phyloP scores from a whole-genome alignment of 2,888 invertebrate species.

The Hirtodrosophila confusa region DNA sequence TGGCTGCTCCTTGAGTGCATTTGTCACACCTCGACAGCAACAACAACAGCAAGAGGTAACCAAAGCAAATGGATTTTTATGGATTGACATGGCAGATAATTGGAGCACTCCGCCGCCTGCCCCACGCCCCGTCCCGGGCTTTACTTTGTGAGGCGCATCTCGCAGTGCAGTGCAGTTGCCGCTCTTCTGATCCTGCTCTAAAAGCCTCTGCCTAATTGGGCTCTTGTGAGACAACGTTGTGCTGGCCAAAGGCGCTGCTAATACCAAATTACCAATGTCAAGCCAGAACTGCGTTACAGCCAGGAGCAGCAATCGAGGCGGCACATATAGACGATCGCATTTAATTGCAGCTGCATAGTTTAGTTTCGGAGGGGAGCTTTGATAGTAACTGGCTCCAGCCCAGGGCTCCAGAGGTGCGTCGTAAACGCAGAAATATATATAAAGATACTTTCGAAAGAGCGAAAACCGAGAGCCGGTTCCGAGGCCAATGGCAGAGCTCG shows the following conservation, averaged over 20 bases:
- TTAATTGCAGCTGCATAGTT: slow-evolving; percentile 54
- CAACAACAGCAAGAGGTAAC: slow-evolving; percentile 24
- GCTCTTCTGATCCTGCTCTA: slow-evolving; percentile 42
- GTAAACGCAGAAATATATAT: slow-evolving; percentile 10
- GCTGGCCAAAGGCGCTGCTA: slow-evolving; percentile 69
- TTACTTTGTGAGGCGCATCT: slow-evolving; percentile 44
- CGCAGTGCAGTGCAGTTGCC: slow-evolving; percentile 10
- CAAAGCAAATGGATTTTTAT: slow-evolving; percentile 77
- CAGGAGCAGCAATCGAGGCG: too few species aligned
- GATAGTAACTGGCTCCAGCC: slow-evolving; percentile 15
- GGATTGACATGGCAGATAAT: slow-evolving; percentile 76
- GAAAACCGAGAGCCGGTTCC: slow-evolving; percentile 25
- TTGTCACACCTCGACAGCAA: slow-evolving; percentile 73
- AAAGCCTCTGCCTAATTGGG: slow-evolving; percentile 69
- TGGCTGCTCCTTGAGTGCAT: slow-evolving; percentile 68
- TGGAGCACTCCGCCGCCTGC: slow-evolving; percentile 63
- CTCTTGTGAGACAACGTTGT: slow-evolving; percentile 44
- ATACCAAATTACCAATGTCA: slow-evolving; percentile 69
- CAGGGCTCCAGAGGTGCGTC: slow-evolving; percentile 39
- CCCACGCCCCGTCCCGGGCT: slow-evolving; percentile 4
- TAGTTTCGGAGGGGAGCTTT: background rate
- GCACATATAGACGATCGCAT: slow-evolving; percentile 34
- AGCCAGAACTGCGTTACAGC: slow-evolving; percentile 7
- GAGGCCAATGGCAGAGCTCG: slow-evolving; percentile 31
- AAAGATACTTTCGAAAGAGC: slow-evolving; percentile 26